Conservation (phyloP, 92 coral and sea anemone species). For the Epizoanthus scotinus region DNA sequence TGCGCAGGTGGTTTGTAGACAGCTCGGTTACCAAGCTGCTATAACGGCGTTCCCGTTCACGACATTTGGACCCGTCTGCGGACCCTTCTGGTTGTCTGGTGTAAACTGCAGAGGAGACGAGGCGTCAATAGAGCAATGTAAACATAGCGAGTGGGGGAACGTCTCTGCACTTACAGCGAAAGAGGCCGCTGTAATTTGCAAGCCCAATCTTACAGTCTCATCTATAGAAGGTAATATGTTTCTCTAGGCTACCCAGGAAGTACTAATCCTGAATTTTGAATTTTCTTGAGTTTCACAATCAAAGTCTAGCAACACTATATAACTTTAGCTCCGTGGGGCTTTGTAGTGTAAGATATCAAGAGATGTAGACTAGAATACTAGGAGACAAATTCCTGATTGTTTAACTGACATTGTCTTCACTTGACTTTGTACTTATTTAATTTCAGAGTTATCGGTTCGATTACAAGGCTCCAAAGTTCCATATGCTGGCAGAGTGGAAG, state of each 20-base stretch:
- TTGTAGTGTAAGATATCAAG: too few species aligned
- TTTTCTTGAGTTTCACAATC: too few species aligned
- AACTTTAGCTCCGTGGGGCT: too few species aligned
- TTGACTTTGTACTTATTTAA: too few species aligned
- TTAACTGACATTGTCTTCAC: too few species aligned
- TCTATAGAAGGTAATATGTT: not conserved
- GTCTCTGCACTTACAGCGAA: not conserved
- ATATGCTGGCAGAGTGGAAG: constrained; percentile 7
- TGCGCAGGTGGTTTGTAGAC: not conserved
- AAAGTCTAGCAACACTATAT: too few species aligned
- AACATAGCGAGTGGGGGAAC: not conserved
- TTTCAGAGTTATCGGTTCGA: not conserved
- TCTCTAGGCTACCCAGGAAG: not conserved
- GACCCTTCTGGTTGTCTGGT: constrained; percentile 7
- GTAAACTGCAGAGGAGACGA: not conserved
- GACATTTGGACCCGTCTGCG: not conserved
- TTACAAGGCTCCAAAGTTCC: not conserved
- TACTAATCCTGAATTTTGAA: not conserved
- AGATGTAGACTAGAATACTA: too few species aligned
- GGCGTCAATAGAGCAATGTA: not conserved
- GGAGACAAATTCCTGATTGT: too few species aligned
- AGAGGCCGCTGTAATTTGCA: too few species aligned
- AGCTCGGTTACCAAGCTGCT: constrained; percentile 1
- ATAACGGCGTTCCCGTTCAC: not conserved
- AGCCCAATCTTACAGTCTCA: not conserved